Conservation (phyloP, 2,113 vertebrate species). For the Arvicanthis niloticus region DNA sequence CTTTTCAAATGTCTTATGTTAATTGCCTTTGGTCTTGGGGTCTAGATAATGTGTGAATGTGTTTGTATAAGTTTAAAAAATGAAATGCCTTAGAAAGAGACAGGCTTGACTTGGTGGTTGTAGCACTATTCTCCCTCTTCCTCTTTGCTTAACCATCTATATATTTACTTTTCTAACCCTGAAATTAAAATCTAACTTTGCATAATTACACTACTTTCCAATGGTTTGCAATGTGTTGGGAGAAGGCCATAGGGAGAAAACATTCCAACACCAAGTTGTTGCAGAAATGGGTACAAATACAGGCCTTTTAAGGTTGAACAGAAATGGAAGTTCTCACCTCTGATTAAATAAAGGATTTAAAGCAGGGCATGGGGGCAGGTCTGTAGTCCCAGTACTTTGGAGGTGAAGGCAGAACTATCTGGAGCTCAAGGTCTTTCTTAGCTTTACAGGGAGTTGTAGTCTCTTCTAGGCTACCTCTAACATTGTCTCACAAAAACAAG, state of each 20-base stretch:
- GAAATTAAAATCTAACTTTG: background rate
- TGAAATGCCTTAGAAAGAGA: background rate
- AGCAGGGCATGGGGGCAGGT: no score
- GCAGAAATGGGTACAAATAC: background rate
- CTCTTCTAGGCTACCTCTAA: background rate
- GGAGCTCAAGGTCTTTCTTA: background rate
- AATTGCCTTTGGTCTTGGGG: background rate
- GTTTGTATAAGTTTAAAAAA: background rate
- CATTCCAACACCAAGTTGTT: background rate
- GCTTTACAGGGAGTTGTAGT: background rate
- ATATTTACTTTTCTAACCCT: conserved; percentile 19
- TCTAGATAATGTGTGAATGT: background rate
- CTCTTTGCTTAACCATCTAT: background rate
- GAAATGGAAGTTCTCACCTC: background rate
- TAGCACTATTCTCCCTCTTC: background rate
- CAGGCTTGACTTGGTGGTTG: background rate
- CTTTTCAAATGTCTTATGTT: background rate
- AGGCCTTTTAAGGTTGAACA: background rate
- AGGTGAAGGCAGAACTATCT: background rate
- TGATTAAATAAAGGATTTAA: background rate
- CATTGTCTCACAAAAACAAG: background rate
- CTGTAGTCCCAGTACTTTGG: background rate
- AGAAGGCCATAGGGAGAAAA: background rate
- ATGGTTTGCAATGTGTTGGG: background rate
- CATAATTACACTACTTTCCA: background rate